Evolutionary conservation across 53 echinoderm and acorn worm genomes (phyloP), one percentile per base, ranked within the genome.

Genomic region (Crossaster papposus): DNA sequence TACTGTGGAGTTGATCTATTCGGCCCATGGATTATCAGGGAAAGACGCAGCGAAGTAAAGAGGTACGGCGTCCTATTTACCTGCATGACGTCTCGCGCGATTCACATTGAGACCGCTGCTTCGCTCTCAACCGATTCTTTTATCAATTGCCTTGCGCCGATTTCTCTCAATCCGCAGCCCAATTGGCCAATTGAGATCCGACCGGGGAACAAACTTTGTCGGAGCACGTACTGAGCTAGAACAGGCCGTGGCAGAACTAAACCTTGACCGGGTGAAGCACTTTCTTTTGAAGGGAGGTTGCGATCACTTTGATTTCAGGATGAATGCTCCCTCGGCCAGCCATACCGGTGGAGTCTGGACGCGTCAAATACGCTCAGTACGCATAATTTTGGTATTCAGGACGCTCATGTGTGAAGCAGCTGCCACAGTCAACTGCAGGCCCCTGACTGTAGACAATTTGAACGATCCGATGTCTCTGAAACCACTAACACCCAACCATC

Each of bases 41-140:
- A n/a, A n/a, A n/a, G 95, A 34, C 80, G 95, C 53, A 94, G 79
- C 20, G 81, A 90, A 28, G 5, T 94, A 34, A 94, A 95, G 38
- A 90, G 94, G 44, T 95, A 90, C 74, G 92, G 95, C 12, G 70
- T 92, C 2, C 28, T 96, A 0, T 96, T 96, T 50, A 88, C 92
- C 4, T 95, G 95, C 64, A 68, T n/a, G n/a, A n/a, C n/a, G n/a
- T n/a, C n/a, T n/a, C n/a, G n/a, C n/a, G n/a, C n/a, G n/a, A n/a
- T n/a, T n/a, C n/a, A n/a, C n/a, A n/a, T n/a, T n/a, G n/a, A n/a
- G n/a, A n/a, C n/a, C n/a, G n/a, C n/a, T n/a, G 53, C 65, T 32
- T 90, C 93, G 2, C 73, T 95, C 10, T 74, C 35, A 8, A 92
- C 95, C 12, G 92, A 95, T 63, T 87, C 90, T 20, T 93, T 95